Evolutionary conservation across 1,140 invertebrate species (phyloP).

Genomic region (Drosophila sturtevanti): DNA sequence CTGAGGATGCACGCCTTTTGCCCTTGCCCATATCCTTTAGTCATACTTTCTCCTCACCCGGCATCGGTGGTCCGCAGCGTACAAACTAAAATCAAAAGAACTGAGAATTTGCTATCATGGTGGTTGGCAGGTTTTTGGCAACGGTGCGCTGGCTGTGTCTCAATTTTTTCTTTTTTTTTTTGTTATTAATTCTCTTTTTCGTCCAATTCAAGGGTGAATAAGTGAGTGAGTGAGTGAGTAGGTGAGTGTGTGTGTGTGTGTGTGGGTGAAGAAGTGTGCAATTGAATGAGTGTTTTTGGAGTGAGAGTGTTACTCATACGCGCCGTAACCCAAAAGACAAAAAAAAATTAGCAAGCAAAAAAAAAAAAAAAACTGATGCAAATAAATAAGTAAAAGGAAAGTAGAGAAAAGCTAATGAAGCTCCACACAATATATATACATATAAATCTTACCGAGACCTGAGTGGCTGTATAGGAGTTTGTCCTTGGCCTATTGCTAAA

Average conservation of each 20-base stretch:
- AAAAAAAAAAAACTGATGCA: too few species aligned
- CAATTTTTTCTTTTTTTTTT: conserved; percentile 7
- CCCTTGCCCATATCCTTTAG: conserved; percentile 77
- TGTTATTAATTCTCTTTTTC: background rate
- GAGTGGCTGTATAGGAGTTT: conserved; percentile 92
- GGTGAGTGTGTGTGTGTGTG: background rate
- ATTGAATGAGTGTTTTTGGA: conserved; percentile 11
- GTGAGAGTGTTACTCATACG: conserved; percentile 66
- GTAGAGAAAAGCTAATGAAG: conserved; percentile 56
- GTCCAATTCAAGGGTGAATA: conserved; percentile 31
- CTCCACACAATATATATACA: conserved; percentile 42
- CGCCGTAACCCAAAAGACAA: conserved; percentile 64
- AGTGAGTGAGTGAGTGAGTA: conserved; percentile 1
- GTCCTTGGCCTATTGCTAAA: conserved; percentile 87
- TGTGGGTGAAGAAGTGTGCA: conserved; percentile 15
- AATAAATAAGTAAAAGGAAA: too few species aligned
- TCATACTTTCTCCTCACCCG: conserved; percentile 83
- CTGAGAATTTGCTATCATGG: conserved; percentile 81
- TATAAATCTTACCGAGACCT: conserved; percentile 89
- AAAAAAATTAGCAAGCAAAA: conserved; percentile 26
- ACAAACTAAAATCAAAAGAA: conserved; percentile 83
- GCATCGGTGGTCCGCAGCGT: conserved; percentile 80
- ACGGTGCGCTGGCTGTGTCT: conserved; percentile 64
- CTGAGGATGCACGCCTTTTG: conserved; percentile 72
- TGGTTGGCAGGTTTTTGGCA: conserved; percentile 72